Evolutionary conservation across 2,888 invertebrate species (phyloP).

Genomic region (Machimus rusticus): DNA sequence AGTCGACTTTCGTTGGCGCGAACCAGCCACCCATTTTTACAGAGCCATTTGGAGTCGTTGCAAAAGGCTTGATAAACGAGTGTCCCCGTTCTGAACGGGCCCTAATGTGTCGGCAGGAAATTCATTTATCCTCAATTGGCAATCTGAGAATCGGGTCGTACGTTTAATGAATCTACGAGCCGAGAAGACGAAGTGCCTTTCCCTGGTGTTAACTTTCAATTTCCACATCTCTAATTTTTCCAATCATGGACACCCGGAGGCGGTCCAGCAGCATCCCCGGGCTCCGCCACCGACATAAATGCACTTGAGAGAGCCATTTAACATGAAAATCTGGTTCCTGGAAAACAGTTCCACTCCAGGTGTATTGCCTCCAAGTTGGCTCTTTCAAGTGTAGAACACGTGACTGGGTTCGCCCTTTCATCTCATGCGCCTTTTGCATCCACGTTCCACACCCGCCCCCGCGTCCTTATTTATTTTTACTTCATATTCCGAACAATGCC

Average conservation of each 20-base stretch:
- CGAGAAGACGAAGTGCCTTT: neutral
- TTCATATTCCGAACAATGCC: constrained; percentile 12
- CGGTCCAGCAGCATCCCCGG: neutral
- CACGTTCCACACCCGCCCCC: neutral
- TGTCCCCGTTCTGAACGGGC: neutral
- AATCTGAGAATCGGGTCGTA: constrained; percentile 3
- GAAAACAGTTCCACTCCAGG: neutral
- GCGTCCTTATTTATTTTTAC: neutral
- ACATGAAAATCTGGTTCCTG: neutral
- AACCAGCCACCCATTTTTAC: neutral
- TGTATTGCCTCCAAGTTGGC: neutral
- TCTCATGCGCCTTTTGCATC: neutral
- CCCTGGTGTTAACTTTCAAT: constrained; percentile 26
- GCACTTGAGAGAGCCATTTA: constrained; percentile 18
- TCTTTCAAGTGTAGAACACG: neutral
- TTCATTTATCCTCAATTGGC: constrained; percentile 29
- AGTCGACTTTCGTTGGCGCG: neutral
- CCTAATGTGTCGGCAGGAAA: constrained; percentile 5
- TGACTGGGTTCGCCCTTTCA: neutral
- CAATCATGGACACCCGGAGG: constrained; percentile 2
- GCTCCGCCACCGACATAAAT: neutral
- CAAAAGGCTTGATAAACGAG: constrained; percentile 10
- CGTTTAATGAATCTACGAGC: constrained; percentile 34
- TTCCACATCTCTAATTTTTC: constrained; percentile 21
- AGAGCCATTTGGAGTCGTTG: neutral